phyloP scores from a whole-genome alignment of 2,888 invertebrate species.

The Andrena haemorrhoa region DNA sequence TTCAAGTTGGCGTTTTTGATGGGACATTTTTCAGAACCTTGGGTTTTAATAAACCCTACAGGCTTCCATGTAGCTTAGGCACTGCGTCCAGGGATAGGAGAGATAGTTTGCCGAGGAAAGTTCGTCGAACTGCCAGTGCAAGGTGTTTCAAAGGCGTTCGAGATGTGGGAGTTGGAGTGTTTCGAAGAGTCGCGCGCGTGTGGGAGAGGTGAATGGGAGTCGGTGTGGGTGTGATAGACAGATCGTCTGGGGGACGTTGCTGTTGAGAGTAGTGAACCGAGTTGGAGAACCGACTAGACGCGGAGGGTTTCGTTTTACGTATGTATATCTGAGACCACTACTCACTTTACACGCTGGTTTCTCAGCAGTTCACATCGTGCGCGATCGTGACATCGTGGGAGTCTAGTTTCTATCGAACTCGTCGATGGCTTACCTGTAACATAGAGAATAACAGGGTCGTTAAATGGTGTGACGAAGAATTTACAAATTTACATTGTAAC shows the following conservation, averaged over 20 bases:
- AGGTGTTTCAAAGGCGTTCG: background rate
- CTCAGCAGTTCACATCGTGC: conserved; percentile 8
- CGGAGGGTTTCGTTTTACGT: conserved; percentile 18
- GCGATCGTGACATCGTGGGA: conserved; percentile 10
- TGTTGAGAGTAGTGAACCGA: background rate
- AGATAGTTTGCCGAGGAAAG: background rate
- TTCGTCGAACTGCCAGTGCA: background rate
- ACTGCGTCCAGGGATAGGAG: background rate
- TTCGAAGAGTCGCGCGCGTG: too few species aligned
- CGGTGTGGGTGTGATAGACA: background rate
- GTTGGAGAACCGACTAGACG: conserved; percentile 1
- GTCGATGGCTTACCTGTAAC: conserved; percentile 50
- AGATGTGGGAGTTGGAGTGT: background rate
- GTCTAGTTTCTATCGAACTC: conserved; percentile 11
- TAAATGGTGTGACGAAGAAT: background rate
- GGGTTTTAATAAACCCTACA: too few species aligned
- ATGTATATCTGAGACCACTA: conserved; percentile 15
- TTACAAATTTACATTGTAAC: background rate
- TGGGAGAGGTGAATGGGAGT: background rate
- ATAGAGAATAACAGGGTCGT: background rate
- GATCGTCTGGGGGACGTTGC: background rate
- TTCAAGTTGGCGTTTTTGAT: too few species aligned
- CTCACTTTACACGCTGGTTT: conserved; percentile 33
- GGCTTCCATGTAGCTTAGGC: too few species aligned
- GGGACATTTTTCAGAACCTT: too few species aligned